Evolutionary conservation across 2,888 invertebrate genomes (phyloP).

Genomic region (Philhelius pedissequus): DNA sequence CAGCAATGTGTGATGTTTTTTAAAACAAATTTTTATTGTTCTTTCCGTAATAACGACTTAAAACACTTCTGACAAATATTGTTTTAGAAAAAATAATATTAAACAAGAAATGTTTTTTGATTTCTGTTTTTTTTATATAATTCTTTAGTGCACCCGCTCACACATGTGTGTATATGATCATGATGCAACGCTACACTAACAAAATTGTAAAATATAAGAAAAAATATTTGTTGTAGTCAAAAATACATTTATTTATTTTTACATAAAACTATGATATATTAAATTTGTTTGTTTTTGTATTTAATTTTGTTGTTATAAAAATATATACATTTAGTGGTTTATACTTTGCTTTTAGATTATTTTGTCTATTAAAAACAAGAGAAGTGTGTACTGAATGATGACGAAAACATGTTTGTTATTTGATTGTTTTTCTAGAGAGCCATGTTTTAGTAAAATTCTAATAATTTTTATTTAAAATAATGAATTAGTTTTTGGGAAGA

Average conservation of each 20-base stretch:
- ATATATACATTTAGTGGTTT: constrained; percentile 25
- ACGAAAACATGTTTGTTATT: constrained; percentile 27
- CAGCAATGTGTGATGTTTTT: constrained; percentile 20
- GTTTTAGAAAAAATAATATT: not conserved
- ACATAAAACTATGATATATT: constrained; percentile 66
- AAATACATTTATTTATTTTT: constrained; percentile 58
- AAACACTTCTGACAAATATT: not conserved
- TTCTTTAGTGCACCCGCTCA: not conserved
- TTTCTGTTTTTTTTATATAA: not conserved
- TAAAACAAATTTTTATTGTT: not conserved
- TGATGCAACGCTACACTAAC: not conserved
- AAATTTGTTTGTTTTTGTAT: constrained; percentile 48
- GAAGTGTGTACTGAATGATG: constrained; percentile 13
- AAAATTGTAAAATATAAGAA: constrained; percentile 1
- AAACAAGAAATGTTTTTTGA: not conserved
- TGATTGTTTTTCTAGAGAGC: constrained; percentile 32
- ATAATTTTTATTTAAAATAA: not conserved
- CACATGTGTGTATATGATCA: not conserved
- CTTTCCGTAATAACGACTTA: not conserved
- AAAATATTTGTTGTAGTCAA: constrained; percentile 16
- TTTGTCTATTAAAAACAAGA: constrained; percentile 4
- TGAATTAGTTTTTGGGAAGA: not conserved
- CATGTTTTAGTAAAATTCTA: not conserved
- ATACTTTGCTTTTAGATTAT: not conserved
- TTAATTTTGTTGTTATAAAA: constrained; percentile 22